Evolutionary conservation across 2,113 vertebrate species (phyloP).

Genomic region (Esox niger): DNA sequence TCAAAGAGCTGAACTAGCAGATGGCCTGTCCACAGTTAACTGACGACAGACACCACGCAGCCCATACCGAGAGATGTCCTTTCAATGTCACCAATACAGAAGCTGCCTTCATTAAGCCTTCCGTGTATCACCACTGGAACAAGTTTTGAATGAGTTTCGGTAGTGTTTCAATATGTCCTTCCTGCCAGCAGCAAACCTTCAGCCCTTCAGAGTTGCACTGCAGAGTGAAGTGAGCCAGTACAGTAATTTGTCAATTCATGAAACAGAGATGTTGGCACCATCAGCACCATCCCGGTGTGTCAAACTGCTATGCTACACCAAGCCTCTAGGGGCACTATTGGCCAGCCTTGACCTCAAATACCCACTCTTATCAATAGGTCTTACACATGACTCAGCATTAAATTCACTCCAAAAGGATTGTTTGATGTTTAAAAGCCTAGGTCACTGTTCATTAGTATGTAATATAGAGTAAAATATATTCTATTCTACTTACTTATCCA

Average conservation of each 20-base stretch:
- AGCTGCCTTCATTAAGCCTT: neutral
- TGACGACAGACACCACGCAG: neutral
- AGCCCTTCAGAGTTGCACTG: neutral
- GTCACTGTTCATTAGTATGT: neutral
- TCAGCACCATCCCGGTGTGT: neutral
- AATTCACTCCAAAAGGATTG: neutral
- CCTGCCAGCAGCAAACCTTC: neutral
- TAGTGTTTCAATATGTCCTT: neutral
- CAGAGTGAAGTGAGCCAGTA: neutral
- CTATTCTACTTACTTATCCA: too few species aligned
- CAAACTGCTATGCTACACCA: conserved; percentile 34
- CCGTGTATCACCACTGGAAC: neutral
- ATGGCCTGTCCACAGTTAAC: neutral
- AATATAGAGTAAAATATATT: neutral
- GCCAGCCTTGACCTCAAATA: conserved; percentile 33
- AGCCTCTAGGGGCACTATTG: conserved; percentile 64
- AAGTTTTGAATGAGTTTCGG: neutral
- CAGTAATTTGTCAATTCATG: neutral
- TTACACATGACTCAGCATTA: neutral
- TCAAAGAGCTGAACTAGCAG: neutral
- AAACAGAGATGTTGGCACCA: neutral
- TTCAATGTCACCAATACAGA: neutral
- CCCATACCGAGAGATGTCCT: neutral
- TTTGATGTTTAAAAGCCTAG: neutral
- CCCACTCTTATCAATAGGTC: neutral